Evolutionary conservation across 2,797 vertebrate genomes (phyloP), one percentile per base, ranked within the genome.

Genomic region (Nasua narica): DNA sequence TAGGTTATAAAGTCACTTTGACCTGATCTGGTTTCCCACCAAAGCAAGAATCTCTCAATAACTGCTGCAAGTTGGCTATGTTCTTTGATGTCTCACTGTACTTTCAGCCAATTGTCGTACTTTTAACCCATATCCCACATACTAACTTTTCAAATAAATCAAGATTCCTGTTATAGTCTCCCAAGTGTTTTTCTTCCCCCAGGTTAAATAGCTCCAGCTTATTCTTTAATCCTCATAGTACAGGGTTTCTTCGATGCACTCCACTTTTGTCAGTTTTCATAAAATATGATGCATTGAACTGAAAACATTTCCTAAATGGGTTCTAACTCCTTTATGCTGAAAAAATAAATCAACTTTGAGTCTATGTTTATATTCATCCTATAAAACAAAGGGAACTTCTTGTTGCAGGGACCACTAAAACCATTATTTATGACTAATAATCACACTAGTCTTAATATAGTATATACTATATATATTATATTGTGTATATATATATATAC

Each of bases 251-350:
- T 90, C 76, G n/a, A 60, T 70, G n/a, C 5, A 89, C 14, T 67
- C n/a, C 50, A 23, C 25, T 58, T 88, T 83, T 87, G 65, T 72
- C 69, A 70, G 77, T 85, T 95, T 95, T 84, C 40, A 84, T 78
- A 91, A 79, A 95, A 43, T 60, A 12, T 62, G 37, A 88, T 84
- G 12, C 27, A 37, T 96, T 94, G 72, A 50, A 88, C 29, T 69
- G 37, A 86, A 81, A 48, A 87, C 18, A 52, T 43, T 43, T 87
- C 84, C 65, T 74, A 72, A 93, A 93, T 91, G 10, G 50, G 16
- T 79, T 40, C 32, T 56, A 82, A 46, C 25, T 84, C 21, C 21
- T 79, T 84, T 77, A 58, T 43, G 83, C 52, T 70, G 74, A 60
- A 72, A 70, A 83, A 77, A 48, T 78, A 84, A 87, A 84, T 23